Percentiles rank a stretch among this genome's conserved stretches.
phyloP scores from a whole-genome alignment of 2,797 vertebrate species.

The Hephaestus fuliginosus region DNA sequence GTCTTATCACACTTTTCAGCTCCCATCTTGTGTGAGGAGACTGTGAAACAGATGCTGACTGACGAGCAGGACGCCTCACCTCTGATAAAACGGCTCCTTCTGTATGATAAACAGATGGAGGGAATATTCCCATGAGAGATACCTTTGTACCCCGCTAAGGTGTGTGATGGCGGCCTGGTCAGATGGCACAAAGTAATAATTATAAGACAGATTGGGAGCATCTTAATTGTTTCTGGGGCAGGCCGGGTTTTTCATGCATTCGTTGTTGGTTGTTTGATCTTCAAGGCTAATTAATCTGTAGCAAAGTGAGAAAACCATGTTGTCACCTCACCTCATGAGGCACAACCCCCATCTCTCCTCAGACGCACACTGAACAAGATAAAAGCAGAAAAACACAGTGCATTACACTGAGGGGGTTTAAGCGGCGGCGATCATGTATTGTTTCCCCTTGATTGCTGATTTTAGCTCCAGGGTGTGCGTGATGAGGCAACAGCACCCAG shows the following conservation, averaged over 20 bases:
- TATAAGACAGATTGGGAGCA: conserved; percentile 38
- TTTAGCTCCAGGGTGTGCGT: conserved; percentile 46
- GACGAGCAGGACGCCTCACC: conserved; percentile 21
- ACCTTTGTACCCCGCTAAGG: conserved; percentile 45
- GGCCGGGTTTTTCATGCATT: conserved; percentile 47
- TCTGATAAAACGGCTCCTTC: conserved; percentile 35
- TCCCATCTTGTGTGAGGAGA: conserved; percentile 11
- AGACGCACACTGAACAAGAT: conserved; percentile 25
- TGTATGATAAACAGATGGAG: conserved; percentile 52
- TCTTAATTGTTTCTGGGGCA: conserved; percentile 69
- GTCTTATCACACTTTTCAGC: conserved; percentile 30
- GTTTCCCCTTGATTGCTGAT: conserved; percentile 44
- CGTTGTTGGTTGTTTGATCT: conserved; percentile 70
- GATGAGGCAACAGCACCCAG: conserved; percentile 62
- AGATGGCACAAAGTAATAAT: conserved; percentile 48
- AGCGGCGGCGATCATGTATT: conserved; percentile 11
- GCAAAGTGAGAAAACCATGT: conserved; percentile 64
- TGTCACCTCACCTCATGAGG: conserved; percentile 57
- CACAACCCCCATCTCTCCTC: conserved; percentile 23
- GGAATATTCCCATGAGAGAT: conserved; percentile 32
- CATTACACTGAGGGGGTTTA: conserved; percentile 4
- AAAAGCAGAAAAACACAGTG: conserved; percentile 27
- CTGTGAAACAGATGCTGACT: conserved; percentile 30
- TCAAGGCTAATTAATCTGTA: conserved; percentile 71
- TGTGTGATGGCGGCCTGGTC: conserved; percentile 41